Conservation (phyloP, 2,797 vertebrate species). For the Perodicticus potto region DNA sequence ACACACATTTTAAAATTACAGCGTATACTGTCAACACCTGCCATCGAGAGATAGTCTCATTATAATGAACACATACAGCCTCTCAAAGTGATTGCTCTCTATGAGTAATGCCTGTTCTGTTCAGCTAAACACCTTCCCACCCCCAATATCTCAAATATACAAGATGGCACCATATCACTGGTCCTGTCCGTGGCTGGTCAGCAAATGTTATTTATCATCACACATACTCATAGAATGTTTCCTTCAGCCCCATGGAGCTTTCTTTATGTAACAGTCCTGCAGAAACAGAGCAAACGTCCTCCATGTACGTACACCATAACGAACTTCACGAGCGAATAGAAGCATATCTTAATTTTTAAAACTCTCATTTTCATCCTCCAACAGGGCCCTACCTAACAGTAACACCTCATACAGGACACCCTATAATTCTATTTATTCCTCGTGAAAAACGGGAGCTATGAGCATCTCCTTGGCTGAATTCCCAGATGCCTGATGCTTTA, state of each 20-base stretch:
- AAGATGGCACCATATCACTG: not conserved
- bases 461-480: slow-evolving; percentile 74
- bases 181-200: not conserved
- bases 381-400: not conserved
- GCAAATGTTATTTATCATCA: not conserved
- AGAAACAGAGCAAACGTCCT: not conserved
- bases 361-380: not conserved
- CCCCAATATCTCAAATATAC: not conserved
- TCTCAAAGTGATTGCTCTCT: not conserved
- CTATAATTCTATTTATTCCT: not conserved
- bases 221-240: not conserved
- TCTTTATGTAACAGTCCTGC: not conserved
- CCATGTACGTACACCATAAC: not conserved
- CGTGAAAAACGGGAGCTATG: slow-evolving; percentile 67
- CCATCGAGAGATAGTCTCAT: not conserved
- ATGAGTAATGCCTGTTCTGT: not conserved
- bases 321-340: not conserved
- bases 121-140: not conserved
- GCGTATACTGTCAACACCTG: not conserved
- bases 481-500: slow-evolving; percentile 73
- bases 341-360: not conserved
- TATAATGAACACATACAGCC: not conserved
- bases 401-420: slow-evolving; percentile 52
- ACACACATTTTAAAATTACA: not conserved
- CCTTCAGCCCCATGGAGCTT: not conserved